phyloP scores from a whole-genome alignment of 2,888 invertebrate species.

The Nezara viridula region DNA sequence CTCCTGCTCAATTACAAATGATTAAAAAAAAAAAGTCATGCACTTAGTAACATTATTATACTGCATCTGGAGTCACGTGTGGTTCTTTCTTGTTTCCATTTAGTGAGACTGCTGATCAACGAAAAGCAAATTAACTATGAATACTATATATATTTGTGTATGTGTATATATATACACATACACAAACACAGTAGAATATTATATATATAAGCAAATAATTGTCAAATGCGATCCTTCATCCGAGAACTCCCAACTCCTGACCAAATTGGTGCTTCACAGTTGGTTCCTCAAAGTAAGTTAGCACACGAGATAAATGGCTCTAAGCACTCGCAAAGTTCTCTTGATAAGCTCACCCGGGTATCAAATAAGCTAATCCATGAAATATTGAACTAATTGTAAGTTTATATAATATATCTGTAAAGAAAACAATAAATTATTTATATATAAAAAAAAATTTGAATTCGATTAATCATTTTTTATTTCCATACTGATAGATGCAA shows the following conservation, averaged over 20 bases:
- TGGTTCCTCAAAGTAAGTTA: slow-evolving; percentile 23
- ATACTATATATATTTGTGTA: too few species aligned
- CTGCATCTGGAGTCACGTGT: too few species aligned
- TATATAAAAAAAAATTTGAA: too few species aligned
- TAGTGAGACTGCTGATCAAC: too few species aligned
- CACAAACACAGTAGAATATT: not conserved
- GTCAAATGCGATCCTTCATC: not conserved
- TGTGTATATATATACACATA: not conserved
- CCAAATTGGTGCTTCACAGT: not conserved
- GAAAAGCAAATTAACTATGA: too few species aligned
- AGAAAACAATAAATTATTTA: too few species aligned
- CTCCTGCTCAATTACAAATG: too few species aligned
- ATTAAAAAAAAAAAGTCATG: too few species aligned
- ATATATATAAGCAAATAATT: not conserved
- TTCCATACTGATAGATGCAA: too few species aligned
- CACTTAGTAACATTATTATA: too few species aligned
- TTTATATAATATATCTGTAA: not conserved
- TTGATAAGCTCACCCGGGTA: not conserved
- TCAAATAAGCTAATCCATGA: not conserved
- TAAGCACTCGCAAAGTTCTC: not conserved
- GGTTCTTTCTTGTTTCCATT: too few species aligned
- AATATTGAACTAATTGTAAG: not conserved
- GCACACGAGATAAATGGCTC: not conserved
- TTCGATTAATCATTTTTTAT: too few species aligned
- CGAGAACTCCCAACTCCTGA: not conserved